A percentile compares a stretch with the other conserved stretches of the same genome.
Evolutionary conservation across 53 echinoderm and acorn worm species (phyloP).

Genomic region (Temnopleurus reevesii): DNA sequence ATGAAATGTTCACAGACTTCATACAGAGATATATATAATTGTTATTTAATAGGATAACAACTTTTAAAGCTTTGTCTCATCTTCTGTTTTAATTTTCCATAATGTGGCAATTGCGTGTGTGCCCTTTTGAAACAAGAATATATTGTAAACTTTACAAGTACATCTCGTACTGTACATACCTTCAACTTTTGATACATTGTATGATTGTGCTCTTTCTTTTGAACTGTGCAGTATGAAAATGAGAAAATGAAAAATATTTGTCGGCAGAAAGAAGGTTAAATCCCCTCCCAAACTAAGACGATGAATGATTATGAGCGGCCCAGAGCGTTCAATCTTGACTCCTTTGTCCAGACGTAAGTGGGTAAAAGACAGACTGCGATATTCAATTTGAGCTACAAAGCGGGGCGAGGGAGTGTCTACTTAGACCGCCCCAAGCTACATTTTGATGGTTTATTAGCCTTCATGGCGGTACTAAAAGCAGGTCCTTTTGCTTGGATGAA

Average conservation of each 20-base stretch:
- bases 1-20: too few species aligned
- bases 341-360: background rate
- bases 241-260: background rate
- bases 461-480: background rate
- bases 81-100: too few species aligned
- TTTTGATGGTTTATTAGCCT: slow-evolving; percentile 45
- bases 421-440: background rate
- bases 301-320: slow-evolving; percentile 32
- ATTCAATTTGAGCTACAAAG: slow-evolving; percentile 42
- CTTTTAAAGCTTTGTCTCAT: too few species aligned
- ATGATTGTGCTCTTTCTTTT: background rate
- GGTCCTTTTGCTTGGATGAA: background rate
- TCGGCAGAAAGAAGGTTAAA: slow-evolving; percentile 17
- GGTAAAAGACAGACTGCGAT: background rate
- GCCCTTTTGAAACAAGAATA: too few species aligned
- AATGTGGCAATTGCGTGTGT: too few species aligned
- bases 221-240: background rate
- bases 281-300: slow-evolving; percentile 7
- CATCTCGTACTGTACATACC: background rate
- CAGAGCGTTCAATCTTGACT: slow-evolving; percentile 10
- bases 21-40: too few species aligned
- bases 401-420: slow-evolving; percentile 22
- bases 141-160: background rate
- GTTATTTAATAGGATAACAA: too few species aligned
- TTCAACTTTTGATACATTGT: background rate